Conservation (phyloP, 1,140 invertebrate species). For the Sycophaga agraensis region DNA sequence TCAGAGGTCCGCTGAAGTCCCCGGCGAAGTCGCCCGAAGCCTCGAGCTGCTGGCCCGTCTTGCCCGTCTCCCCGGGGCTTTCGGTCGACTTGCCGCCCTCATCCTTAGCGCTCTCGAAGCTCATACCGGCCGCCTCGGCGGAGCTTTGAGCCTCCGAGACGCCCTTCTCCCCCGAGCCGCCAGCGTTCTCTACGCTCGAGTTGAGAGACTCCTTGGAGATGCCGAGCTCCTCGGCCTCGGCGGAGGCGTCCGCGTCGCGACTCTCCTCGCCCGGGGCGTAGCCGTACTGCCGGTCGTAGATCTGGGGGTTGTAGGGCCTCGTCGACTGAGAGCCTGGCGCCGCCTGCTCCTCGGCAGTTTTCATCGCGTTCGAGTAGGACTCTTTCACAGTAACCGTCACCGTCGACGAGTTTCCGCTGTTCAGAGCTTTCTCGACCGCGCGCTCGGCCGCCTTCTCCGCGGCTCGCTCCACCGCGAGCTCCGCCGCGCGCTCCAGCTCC, state of each 20-base stretch:
- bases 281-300: slow-evolving; percentile 7
- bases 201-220: slow-evolving; percentile 19
- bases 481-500: slow-evolving; percentile 50
- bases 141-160: neutral
- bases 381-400: slow-evolving; percentile 48
- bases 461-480: slow-evolving; percentile 51
- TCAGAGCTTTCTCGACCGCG: slow-evolving; percentile 51
- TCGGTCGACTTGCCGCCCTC: neutral
- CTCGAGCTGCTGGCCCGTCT: neutral
- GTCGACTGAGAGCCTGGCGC: slow-evolving; percentile 35
- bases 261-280: neutral
- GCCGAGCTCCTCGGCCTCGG: slow-evolving; percentile 4
- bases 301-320: slow-evolving; percentile 1
- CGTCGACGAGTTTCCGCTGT: slow-evolving; percentile 46
- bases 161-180: neutral
- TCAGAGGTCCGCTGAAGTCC: neutral
- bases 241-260: neutral
- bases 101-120: neutral
- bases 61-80: neutral
- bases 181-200: slow-evolving; percentile 5
- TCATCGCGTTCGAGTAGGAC: slow-evolving; percentile 44
- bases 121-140: neutral
- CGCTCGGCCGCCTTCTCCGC: slow-evolving; percentile 51
- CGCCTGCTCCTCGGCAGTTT: slow-evolving; percentile 39
- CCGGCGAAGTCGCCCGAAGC: neutral